Evolutionary conservation across 2,888 invertebrate species (phyloP), one percentile per base, ranked within the genome.

Genomic region (Oligia strigilis): DNA sequence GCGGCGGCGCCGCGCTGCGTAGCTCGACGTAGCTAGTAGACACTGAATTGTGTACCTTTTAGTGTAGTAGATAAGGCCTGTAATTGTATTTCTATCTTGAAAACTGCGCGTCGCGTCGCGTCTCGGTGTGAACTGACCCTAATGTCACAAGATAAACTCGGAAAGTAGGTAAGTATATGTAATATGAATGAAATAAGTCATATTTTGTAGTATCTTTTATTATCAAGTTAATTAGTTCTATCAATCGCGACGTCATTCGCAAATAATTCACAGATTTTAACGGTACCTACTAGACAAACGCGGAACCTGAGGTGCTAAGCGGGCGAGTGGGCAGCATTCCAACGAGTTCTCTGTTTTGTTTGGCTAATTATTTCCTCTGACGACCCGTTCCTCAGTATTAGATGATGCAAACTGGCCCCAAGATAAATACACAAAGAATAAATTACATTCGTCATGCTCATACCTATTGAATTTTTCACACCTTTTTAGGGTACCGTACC

Each of bases 251-350:
- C 8, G 36, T 60, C 4, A 17, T 36, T 46, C 36, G 8, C 58
- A 78, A 64, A 43, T 62, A 64, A 29, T 43, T 60, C 36, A 62
- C 4, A 9, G n/a, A 60, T 75, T 36, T 23, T 36, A 76, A 29
- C 40, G 9, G 4, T 49, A 58, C 4, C 19, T 43, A 62, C 9
- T 11, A 55, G 40, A n/a, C 36, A 49, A 62, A 46, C 17, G 9
- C 4, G 2, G n/a, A 23, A 75, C 55, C 13, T 46, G 46, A n/a
- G 36, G 17, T 46, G n/a, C 46, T 60, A 69, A 49, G 46, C 13
- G 4, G 46, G 17, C 46, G 36, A 46, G 49, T 49, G 13, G 36
- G 14, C n/a, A 49, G 46, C 17, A 60, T 76, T 49, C 14, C n/a
- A 76, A 77, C 19, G 17, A 40, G 8, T 46, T 46, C 14, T 62